Base-by-base conservation (phyloP, 1,140 invertebrate species). In the Trachelipus rathkii region DNA sequence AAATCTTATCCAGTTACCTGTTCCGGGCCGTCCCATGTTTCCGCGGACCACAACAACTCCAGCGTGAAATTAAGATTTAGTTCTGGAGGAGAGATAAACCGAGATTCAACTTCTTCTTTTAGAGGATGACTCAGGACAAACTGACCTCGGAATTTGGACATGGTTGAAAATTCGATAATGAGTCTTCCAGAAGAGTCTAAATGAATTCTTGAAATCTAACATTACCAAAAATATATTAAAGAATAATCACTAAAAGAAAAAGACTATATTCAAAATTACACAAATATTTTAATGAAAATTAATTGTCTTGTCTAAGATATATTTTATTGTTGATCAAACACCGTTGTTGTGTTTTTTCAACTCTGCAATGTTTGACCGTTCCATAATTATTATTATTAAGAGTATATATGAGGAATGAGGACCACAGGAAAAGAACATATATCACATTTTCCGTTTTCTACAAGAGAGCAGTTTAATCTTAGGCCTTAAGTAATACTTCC, bases 131-230 rank as follows among this genome's bases (percentile, higher is more conserved):
- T 77, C 45, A 84, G 60, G 8, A 87, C 85, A 84, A 86, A 87
- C 80, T 84, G 81, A 84, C 86, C 86, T 83, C 86, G 84, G 74
- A 86, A 87, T 68, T 86, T 86, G 8, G 86, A 83, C 33, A 84
- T 82, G 43, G 86, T 87, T 79, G 84, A 84, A 75, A 87, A 85
- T 76, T 87, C 85, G 11, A 87, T 83, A 21, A 85, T 83, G 10
- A 87, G 83, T 66, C 83, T 83, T 11, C 86, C 86, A 81, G 84
- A 83, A 10, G 83, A 82, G 74, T 84, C 84, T 43, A 21, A 10
- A 74, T 23, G 5, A 5, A 0, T 24, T 11, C 43, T 19, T 19
- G 72, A 74, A 43, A 15, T 60, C 50, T 60, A 33, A 3, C 33
- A 33, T 3, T 33, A 6, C 33, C 1, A 8, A 60, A 8, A 8